Percentiles rank a stretch among this genome's conserved stretches.
Conservation (phyloP, 2,797 vertebrate genomes). For the Hozukius guyotensis region DNA sequence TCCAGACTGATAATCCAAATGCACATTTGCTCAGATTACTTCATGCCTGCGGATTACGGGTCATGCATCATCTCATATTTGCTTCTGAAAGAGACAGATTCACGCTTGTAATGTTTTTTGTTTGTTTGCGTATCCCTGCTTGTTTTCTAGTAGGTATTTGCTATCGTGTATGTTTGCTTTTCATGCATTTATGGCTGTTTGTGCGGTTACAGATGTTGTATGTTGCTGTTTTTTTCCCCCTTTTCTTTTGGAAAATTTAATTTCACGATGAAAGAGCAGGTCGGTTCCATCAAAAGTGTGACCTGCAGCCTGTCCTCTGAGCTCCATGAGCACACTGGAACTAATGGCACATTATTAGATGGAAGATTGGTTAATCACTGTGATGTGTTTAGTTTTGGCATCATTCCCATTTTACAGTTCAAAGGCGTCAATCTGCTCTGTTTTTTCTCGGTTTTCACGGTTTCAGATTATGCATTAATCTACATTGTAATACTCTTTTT, state of each 20-base stretch:
- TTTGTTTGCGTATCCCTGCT: neutral
- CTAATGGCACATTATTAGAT: slow-evolving; percentile 26
- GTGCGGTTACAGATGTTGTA: neutral
- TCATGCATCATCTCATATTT: slow-evolving; percentile 49
- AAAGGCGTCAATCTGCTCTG: neutral
- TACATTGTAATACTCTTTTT: slow-evolving; percentile 8
- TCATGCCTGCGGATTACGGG: slow-evolving; percentile 61
- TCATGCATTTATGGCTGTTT: neutral
- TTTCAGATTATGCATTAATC: slow-evolving; percentile 16
- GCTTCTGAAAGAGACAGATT: slow-evolving; percentile 28
- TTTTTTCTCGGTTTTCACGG: neutral
- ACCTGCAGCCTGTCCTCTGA: neutral
- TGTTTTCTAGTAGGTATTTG: neutral
- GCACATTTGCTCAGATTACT: slow-evolving; percentile 75
- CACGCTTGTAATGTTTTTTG: slow-evolving; percentile 5
- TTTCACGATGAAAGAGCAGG: neutral
- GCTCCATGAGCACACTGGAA: neutral
- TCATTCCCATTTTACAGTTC: neutral
- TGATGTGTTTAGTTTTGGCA: slow-evolving; percentile 25
- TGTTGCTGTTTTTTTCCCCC: neutral
- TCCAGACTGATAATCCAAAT: slow-evolving; percentile 74
- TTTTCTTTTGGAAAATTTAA: neutral
- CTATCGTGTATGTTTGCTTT: neutral
- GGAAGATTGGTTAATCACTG: slow-evolving; percentile 12
- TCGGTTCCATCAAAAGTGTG: neutral